Conservation (phyloP, 1,140 invertebrate species). For the Drosophila parvula region DNA sequence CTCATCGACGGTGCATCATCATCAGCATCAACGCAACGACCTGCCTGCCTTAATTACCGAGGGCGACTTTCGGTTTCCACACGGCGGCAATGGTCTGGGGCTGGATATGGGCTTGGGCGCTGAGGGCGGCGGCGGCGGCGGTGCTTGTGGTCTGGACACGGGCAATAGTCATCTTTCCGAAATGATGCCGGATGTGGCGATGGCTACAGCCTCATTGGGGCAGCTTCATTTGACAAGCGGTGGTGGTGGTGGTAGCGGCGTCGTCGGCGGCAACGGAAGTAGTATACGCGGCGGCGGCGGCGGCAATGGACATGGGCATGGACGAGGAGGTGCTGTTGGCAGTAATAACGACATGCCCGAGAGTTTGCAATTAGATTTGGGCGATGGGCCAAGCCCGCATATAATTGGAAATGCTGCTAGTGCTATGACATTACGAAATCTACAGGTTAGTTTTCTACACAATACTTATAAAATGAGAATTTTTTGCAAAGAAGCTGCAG, state of each 20-base stretch:
- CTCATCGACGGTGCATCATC: conserved; percentile 69
- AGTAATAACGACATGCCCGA: conserved; percentile 73
- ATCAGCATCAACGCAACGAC: conserved; percentile 84
- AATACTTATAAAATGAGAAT: too few species aligned
- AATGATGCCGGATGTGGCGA: conserved; percentile 95
- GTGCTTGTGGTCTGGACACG: conserved; percentile 65
- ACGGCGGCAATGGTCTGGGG: conserved; percentile 60
- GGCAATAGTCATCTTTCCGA: conserved; percentile 89
- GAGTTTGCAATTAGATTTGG: conserved; percentile 89
- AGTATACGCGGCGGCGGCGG: conserved; percentile 18
- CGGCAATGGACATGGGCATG: conserved; percentile 13
- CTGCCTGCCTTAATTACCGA: conserved; percentile 87
- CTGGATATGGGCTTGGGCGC: conserved; percentile 50
- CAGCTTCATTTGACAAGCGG: conserved; percentile 85
- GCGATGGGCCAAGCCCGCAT: conserved; percentile 89
- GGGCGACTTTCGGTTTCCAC: conserved; percentile 85
- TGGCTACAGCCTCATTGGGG: conserved; percentile 91
- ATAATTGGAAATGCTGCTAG: conserved; percentile 71
- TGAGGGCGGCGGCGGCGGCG: conserved; percentile 50
- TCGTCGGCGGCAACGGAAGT: conserved; percentile 8
- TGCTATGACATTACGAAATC: conserved; percentile 67
- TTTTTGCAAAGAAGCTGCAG: too few species aligned
- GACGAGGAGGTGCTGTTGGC: conserved; percentile 27
- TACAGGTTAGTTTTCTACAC: conserved; percentile 64
- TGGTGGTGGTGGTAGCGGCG: conserved; percentile 34